A percentile compares a stretch with the other conserved stretches of the same genome.
phyloP scores from a whole-genome alignment of 2,113 vertebrate genomes.

The Gallinago undulata region DNA sequence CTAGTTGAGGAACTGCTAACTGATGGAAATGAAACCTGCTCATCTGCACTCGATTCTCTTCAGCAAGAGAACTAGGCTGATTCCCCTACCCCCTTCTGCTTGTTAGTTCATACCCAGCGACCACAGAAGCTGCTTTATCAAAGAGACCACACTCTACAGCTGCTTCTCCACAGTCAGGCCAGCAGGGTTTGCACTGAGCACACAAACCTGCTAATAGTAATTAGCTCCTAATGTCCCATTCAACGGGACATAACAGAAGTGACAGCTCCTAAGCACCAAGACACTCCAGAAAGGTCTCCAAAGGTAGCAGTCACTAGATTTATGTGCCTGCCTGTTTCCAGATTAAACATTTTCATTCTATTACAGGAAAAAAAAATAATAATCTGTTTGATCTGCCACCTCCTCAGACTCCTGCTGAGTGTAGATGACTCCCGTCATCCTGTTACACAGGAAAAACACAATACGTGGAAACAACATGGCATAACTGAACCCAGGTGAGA shows the following conservation, averaged over 20 bases:
- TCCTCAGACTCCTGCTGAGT: not conserved
- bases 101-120: not conserved
- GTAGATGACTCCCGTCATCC: not conserved
- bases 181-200: not conserved
- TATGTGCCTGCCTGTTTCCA: not conserved
- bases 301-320: not conserved
- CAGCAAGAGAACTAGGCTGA: not conserved
- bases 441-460: not conserved
- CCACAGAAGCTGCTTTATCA: not conserved
- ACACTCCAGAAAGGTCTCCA: not conserved
- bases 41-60: not conserved
- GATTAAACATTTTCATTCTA: not conserved
- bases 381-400: not conserved
- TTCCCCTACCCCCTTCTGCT: not conserved
- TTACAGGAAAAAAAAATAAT: not conserved
- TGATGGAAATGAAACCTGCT: not conserved
- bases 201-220: not conserved
- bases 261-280: not conserved
- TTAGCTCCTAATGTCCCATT: not conserved
- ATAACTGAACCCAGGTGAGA: not conserved
- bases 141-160: not conserved
- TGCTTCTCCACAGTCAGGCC: not conserved
- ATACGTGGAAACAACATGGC: not conserved
- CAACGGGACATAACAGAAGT: accelerated
- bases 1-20: not conserved